Percentiles rank a stretch among this genome's conserved stretches.
These are phyloP conservation scores for Rhaphigaster nebulosa DNA, from an alignment of 2,888 invertebrate species.

Conservation along the genomic window DNA sequence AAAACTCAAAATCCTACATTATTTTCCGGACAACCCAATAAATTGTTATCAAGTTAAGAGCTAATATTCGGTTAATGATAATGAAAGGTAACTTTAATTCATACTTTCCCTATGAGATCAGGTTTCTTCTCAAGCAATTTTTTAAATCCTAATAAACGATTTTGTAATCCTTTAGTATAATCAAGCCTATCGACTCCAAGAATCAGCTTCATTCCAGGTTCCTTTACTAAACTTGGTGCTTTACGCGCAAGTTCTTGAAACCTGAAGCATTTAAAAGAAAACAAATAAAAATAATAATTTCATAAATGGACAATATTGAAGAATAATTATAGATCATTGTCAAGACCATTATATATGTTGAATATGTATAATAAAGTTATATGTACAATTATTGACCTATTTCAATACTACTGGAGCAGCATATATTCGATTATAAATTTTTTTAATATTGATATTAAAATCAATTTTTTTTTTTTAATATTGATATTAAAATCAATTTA, in stretches of 20 bases:
- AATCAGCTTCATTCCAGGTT: slow-evolving; percentile 75
- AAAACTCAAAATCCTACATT: too few relatives aligned
- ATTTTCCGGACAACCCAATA: too few relatives aligned
- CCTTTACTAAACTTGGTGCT: slow-evolving; percentile 74
- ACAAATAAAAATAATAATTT: not conserved
- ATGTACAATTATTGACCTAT: too few relatives aligned
- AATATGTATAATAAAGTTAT: too few relatives aligned
- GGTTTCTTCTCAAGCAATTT: slow-evolving; percentile 85
- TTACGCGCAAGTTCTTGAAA: slow-evolving; percentile 85
- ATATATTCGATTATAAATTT: too few relatives aligned
- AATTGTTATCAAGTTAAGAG: not conserved
- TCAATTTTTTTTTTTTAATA: too few relatives aligned
- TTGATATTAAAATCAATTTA: too few relatives aligned
- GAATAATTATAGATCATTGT: too few relatives aligned
- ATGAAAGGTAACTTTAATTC: not conserved
- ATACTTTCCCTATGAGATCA: slow-evolving; percentile 85
- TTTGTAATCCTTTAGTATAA: slow-evolving; percentile 91
- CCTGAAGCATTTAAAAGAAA: slow-evolving; percentile 67
- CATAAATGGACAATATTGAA: not conserved
- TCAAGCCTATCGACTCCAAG: slow-evolving; percentile 91
- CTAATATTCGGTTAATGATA: not conserved
- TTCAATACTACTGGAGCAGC: too few relatives aligned
- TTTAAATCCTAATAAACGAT: slow-evolving; percentile 87
- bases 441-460: too few relatives aligned
- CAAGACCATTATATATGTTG: too few relatives aligned